Base-by-base conservation (phyloP, 2,113 vertebrate genomes). In the Saccopteryx leptura region DNA sequence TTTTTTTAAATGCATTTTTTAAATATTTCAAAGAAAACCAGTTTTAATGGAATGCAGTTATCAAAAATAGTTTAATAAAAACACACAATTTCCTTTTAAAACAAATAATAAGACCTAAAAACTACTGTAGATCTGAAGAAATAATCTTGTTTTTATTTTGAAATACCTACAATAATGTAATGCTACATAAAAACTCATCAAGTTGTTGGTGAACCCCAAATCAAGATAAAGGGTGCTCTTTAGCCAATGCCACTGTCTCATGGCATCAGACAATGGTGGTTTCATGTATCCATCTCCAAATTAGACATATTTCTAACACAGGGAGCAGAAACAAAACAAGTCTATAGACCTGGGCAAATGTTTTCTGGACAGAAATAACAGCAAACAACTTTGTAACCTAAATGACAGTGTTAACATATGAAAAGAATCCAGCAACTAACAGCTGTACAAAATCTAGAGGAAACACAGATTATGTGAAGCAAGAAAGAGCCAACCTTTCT, bases 61-160 rank as follows among this genome's bases (percentile, higher is more conserved):
- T 72, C 50, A 89, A 93, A 95, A 86, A 48, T n/a, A 76, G 56
- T 50, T 90, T 71, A 83, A 65, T 28, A 75, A 90, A 96, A 90
- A 56, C 56, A 7, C 13, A 0, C 28, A 48, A 28, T 85, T 91
- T 23, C 74, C 18, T 68, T 88, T 71, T 63, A 75, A 81, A 91
- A 4, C 39, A 39, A 85, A 39, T 33, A 87, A 48, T 23, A 76
- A 84, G 11, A 18, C 39, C 66, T 88, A 69, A 61, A 90, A 76
- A 39, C n/a, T 17, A 46, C 23, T 46, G 10, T n/a, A 46, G 28
- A 28, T 83, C 75, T 63, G 54, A 68, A 89, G 15, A 66, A 79
- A 50, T 65, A 28, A 18, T 52, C 15, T 39, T 54, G 31, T 39
- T 58, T 94, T 60, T 79, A 76, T 79, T 92, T 65, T 75, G 75